Percentiles rank a stretch among this genome's conserved stretches.
Conservation (phyloP, 1,140 invertebrate species). For the Cydia splendana region DNA sequence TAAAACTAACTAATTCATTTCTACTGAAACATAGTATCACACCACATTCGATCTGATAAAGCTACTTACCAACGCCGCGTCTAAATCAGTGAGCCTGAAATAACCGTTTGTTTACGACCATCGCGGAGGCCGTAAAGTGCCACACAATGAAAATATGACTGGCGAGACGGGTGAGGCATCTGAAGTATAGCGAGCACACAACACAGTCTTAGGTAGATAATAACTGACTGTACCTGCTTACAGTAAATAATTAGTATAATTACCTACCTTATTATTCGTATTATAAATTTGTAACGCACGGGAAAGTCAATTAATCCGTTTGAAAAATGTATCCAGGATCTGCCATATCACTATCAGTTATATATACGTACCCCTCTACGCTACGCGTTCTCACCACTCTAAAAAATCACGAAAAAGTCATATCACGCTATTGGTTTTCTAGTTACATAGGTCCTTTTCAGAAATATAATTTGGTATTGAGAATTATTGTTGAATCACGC, state of each 20-base stretch:
- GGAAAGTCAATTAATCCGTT: not conserved
- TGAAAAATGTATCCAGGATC: too few species aligned
- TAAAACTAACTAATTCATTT: too few species aligned
- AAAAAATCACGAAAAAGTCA: not conserved
- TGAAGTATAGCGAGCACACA: not conserved
- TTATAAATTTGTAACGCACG: too few species aligned
- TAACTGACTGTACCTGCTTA: too few species aligned
- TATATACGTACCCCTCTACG: not conserved
- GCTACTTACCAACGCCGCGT: not conserved
- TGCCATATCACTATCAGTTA: too few species aligned
- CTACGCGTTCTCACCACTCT: not conserved
- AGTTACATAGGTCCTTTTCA: not conserved
- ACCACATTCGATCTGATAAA: not conserved
- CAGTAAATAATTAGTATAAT: too few species aligned
- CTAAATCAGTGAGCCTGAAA: not conserved
- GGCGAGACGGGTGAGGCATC: not conserved
- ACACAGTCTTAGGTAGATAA: too few species aligned
- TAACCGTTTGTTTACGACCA: conserved; percentile 15
- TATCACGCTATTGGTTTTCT: not conserved
- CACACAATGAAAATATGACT: conserved; percentile 8
- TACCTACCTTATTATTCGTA: too few species aligned
- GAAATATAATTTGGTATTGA: not conserved
- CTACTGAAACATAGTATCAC: not conserved
- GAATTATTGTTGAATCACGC: conserved; percentile 28
- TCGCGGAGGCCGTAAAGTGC: not conserved